Evolutionary conservation across 1,140 invertebrate species (phyloP).

Genomic region (Monomorium pharaonis): DNA sequence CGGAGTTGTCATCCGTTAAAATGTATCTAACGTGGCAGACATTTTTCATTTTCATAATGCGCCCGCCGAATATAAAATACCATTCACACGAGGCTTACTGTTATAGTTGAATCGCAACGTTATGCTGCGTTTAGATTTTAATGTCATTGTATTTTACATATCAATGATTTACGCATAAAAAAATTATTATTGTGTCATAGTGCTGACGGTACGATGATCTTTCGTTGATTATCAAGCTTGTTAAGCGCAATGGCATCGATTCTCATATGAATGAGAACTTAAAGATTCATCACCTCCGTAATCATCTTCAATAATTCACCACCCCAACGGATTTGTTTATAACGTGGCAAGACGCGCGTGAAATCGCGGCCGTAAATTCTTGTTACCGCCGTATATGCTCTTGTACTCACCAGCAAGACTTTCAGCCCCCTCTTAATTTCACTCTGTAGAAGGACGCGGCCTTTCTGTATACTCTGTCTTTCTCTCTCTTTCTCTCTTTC

Average conservation of each 20-base stretch:
- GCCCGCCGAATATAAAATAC: neutral
- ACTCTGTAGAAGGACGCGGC: neutral
- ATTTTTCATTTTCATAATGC: constrained; percentile 48
- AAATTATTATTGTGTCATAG: neutral
- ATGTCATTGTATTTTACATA: neutral
- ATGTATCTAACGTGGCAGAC: constrained; percentile 15
- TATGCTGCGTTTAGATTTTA: neutral
- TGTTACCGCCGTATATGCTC: neutral
- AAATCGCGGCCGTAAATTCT: constrained; percentile 40
- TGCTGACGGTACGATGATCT: neutral
- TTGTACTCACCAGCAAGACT: neutral
- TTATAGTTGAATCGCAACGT: neutral
- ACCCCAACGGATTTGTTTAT: constrained; percentile 16
- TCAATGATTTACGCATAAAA: neutral
- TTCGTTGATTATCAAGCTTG: neutral
- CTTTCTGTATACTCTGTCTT: neutral
- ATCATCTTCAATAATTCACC: constrained; percentile 8
- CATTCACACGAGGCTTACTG: neutral
- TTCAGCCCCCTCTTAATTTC: constrained; percentile 40
- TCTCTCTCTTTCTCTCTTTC: neutral
- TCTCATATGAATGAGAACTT: neutral
- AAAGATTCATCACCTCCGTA: constrained; percentile 26
- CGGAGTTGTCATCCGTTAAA: constrained; percentile 16
- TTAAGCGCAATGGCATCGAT: neutral
- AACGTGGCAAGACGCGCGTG: constrained; percentile 17